Evolutionary conservation across 2,113 vertebrate species (phyloP), one percentile per base, ranked within the genome.

Genomic region (Prinia subflava): DNA sequence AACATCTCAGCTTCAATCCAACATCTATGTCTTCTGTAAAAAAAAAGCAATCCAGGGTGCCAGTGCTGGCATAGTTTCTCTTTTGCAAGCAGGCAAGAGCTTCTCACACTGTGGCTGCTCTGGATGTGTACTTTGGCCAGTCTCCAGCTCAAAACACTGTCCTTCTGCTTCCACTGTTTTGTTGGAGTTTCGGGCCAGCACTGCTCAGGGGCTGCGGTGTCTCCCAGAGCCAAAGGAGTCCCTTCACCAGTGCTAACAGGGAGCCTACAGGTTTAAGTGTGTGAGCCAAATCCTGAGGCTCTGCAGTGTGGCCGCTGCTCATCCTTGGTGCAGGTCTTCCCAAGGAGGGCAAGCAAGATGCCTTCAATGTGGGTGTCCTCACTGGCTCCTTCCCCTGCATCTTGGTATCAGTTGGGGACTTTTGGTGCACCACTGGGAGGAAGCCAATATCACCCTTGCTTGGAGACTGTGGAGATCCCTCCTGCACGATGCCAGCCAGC

Each of bases 1-100:
- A 87, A 63, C 47, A 23, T 41, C 82, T 95, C 82, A 70, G 42
- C 90, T 93, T 90, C 92, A 88, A 91, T 67, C 55, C 83, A 92
- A 85, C 59, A 75, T 59, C 79, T 60, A 78, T 20, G 13, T 60
- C 63, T 52, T 71, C 83, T 56, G 33, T 15, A 13, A 73, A 59
- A 79, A 84, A 86, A 64, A 64, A 77, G 50, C 56, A 87, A 52
- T 19, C 46, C 60, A 78, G 64, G 86, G 86, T 93, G 76, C 76
- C 7, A 2, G 22, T 59, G 39, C 79, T 87, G 83, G 49, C 37
- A 52, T 3, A n/a, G 47, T 68, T 86, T 60, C 73, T 71, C 73
- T 62, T 81, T 46, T 64, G n/a, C 56, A 81, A 71, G 65, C 85
- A 86, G 60, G 15, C 18, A 17, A 41, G 23, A 74, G 49, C 60